Evolutionary conservation across 2,888 invertebrate genomes (phyloP).

Genomic region (Urechis unicinctus): DNA sequence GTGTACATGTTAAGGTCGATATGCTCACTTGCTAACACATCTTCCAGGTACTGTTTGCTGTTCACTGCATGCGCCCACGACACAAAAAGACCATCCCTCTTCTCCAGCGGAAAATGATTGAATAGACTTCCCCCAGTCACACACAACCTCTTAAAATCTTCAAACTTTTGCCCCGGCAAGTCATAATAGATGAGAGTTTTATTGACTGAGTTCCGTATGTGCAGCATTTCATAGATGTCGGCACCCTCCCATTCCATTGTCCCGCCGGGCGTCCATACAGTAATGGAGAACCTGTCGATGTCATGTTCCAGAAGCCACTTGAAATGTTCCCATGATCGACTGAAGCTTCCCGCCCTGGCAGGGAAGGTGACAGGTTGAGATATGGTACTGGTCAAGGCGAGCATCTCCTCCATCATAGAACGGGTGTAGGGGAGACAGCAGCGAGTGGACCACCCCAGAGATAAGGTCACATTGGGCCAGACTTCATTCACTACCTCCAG

Average conservation of each 20-base stretch:
- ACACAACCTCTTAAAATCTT: constrained; percentile 16
- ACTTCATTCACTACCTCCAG: constrained; percentile 27
- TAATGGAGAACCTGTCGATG: constrained; percentile 13
- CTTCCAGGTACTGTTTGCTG: constrained; percentile 60
- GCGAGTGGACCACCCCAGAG: constrained; percentile 44
- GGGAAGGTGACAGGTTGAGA: constrained; percentile 35
- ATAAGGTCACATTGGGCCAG: constrained; percentile 39
- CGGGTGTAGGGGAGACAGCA: constrained; percentile 31
- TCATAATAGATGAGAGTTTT: constrained; percentile 22
- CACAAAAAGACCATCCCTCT: constrained; percentile 65
- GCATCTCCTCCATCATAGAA: constrained; percentile 42
- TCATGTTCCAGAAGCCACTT: constrained; percentile 21
- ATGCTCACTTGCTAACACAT: constrained; percentile 55
- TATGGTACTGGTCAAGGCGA: constrained; percentile 30
- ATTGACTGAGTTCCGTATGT: constrained; percentile 24
- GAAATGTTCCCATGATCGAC: constrained; percentile 22
- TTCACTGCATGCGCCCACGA: constrained; percentile 86
- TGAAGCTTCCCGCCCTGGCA: constrained; percentile 25
- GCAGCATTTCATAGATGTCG: constrained; percentile 19
- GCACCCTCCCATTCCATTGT: constrained; percentile 8
- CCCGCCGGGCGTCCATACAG: constrained; percentile 16
- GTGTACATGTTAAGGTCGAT: neutral
- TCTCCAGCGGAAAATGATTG: constrained; percentile 50
- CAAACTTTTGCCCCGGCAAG: constrained; percentile 16
- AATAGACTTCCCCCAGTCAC: constrained; percentile 27